Percentiles rank a stretch among this genome's conserved stretches.
phyloP scores from a whole-genome alignment of 2,113 vertebrate species.

The Turnix velox region DNA sequence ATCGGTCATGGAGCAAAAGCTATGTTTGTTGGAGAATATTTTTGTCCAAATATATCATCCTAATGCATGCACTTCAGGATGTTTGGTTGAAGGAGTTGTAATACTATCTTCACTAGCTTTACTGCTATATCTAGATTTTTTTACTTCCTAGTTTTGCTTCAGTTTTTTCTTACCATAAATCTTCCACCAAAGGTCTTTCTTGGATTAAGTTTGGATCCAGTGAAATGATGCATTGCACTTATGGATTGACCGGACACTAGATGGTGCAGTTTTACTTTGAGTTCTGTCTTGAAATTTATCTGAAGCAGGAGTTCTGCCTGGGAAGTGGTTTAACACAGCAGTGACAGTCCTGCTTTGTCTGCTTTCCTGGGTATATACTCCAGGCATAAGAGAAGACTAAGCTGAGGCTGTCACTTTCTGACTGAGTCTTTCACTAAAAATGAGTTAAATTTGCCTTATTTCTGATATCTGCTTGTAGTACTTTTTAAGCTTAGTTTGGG shows the following conservation, averaged over 20 bases:
- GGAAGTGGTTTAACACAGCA: neutral
- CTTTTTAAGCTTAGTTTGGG: neutral
- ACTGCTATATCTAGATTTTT: neutral
- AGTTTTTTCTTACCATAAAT: accelerated
- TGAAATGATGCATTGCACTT: neutral
- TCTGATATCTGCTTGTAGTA: neutral
- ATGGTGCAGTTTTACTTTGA: conserved; percentile 44
- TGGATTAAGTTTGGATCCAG: accelerated
- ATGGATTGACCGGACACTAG: neutral
- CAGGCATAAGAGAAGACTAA: neutral
- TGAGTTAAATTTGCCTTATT: neutral
- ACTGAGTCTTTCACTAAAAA: neutral
- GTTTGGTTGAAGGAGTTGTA: neutral
- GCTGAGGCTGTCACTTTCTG: neutral
- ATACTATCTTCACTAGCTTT: neutral
- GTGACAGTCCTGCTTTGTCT: neutral
- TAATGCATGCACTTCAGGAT: neutral
- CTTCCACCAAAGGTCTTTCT: neutral
- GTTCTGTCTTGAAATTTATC: neutral
- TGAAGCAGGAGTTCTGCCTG: neutral
- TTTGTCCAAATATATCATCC: neutral
- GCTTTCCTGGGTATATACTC: neutral
- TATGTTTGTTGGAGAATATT: neutral
- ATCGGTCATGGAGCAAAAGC: neutral
- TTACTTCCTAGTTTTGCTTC: neutral